These are phyloP conservation scores for Hydropsyche betteni DNA, from an alignment of 2,888 invertebrate genomes.

Conservation along the genomic window DNA sequence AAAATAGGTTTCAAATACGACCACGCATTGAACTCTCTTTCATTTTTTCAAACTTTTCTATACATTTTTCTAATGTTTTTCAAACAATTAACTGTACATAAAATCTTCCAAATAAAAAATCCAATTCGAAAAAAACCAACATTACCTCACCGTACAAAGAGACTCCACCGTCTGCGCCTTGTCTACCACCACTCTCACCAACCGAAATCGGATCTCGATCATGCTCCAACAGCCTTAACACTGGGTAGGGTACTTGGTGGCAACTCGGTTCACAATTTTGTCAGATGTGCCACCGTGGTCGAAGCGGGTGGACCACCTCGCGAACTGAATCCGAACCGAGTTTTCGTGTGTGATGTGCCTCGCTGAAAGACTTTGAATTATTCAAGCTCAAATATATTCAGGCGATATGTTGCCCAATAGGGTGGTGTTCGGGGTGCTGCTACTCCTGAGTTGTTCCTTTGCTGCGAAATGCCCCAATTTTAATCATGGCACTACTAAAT, in stretches of 20 bases:
- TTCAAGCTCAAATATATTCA: not conserved
- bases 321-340: slow-evolving; percentile 27
- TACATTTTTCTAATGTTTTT: no score
- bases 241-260: slow-evolving; percentile 39
- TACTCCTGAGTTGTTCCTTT: slow-evolving; percentile 25
- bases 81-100: no score
- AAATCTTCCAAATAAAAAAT: no score
- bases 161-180: not conserved
- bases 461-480: slow-evolving; percentile 46
- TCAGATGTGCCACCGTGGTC: slow-evolving; percentile 49
- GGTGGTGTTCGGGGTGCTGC: not conserved
- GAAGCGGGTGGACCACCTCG: slow-evolving; percentile 46
- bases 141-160: not conserved
- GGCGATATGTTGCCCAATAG: not conserved
- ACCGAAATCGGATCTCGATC: slow-evolving; percentile 30
- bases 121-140: not conserved
- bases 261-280: slow-evolving; percentile 11
- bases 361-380: not conserved
- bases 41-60: not conserved
- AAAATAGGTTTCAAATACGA: not conserved
- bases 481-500: slow-evolving; percentile 60
- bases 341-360: slow-evolving; percentile 11
- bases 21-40: not conserved
- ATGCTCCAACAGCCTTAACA: not conserved
- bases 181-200: slow-evolving; percentile 31